phyloP scores from a whole-genome alignment of 1,140 invertebrate species.

The Drosophila sulfurigaster region DNA sequence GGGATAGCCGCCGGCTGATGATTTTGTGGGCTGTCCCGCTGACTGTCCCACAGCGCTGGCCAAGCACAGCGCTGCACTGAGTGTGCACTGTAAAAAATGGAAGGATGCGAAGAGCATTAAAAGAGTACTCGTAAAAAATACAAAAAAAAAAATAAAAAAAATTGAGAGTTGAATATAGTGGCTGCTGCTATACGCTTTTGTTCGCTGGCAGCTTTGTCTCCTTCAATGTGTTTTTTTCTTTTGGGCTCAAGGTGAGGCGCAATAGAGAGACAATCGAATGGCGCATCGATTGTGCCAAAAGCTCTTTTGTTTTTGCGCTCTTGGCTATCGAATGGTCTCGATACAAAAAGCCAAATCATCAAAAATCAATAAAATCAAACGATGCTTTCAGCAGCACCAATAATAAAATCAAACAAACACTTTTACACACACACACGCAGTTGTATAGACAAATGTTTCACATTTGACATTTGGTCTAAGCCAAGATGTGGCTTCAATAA shows the following conservation, averaged over 20 bases:
- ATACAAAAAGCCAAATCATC: conserved; percentile 45
- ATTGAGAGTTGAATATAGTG: not conserved
- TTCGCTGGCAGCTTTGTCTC: conserved; percentile 45
- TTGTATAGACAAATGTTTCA: conserved; percentile 13
- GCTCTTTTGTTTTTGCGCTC: conserved; percentile 51
- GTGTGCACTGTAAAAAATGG: conserved; percentile 51
- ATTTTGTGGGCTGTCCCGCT: conserved; percentile 42
- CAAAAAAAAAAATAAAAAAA: not conserved
- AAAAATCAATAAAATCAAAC: conserved; percentile 47
- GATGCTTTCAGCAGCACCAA: conserved; percentile 39
- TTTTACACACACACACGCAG: conserved; percentile 25
- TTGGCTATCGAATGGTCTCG: conserved; percentile 46
- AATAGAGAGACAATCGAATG: conserved; percentile 46
- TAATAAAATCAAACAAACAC: conserved; percentile 41
- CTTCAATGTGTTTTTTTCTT: conserved; percentile 20
- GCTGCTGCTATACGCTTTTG: conserved; percentile 15
- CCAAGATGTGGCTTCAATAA: not conserved
- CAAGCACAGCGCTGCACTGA: conserved; percentile 60
- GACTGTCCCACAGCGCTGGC: conserved; percentile 49
- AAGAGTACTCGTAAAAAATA: not conserved
- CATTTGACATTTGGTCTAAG: conserved; percentile 44
- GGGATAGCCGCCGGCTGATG: conserved; percentile 60
- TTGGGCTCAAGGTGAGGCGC: conserved; percentile 65
- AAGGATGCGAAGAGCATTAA: conserved; percentile 6
- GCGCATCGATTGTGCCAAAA: conserved; percentile 42